Percentiles rank a stretch among this genome's conserved stretches.
Conservation (phyloP, 2,113 vertebrate species). For the Picathartes gymnocephalus region DNA sequence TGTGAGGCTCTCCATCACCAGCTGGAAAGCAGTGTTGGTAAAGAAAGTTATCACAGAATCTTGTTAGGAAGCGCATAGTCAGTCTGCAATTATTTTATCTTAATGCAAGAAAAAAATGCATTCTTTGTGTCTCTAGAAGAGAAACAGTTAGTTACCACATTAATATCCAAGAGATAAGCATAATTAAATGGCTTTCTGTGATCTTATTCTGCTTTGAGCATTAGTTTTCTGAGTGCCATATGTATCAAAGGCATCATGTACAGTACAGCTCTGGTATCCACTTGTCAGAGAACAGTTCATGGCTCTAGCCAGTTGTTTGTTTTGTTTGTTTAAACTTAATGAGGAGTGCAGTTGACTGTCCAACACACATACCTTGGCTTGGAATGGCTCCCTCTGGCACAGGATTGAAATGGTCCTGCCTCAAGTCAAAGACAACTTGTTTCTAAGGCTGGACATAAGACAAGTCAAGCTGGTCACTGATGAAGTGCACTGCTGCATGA, state of each 20-base stretch:
- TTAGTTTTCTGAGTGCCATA: not conserved
- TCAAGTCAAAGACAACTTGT: not conserved
- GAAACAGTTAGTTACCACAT: not conserved
- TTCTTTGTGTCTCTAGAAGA: not conserved
- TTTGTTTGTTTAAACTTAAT: not conserved
- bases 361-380: not conserved
- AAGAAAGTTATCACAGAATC: not conserved
- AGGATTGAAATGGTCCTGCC: rapidly evolving
- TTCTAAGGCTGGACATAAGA: not conserved
- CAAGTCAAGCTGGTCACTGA: not conserved
- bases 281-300: not conserved
- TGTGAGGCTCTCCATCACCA: not conserved
- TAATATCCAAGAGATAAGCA: not conserved
- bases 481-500: not conserved
- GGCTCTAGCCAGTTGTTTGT: not conserved
- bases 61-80: not conserved
- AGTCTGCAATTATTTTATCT: not conserved
- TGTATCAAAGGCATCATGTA: rapidly evolving
- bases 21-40: not conserved
- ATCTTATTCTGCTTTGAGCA: not conserved
- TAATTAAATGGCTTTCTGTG: not conserved
- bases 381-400: not conserved
- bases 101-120: not conserved
- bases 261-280: not conserved
- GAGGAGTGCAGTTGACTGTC: not conserved